Evolutionary conservation across 1,140 invertebrate genomes (phyloP), one percentile per base, ranked within the genome.

Genomic region (Cherax destructor): DNA sequence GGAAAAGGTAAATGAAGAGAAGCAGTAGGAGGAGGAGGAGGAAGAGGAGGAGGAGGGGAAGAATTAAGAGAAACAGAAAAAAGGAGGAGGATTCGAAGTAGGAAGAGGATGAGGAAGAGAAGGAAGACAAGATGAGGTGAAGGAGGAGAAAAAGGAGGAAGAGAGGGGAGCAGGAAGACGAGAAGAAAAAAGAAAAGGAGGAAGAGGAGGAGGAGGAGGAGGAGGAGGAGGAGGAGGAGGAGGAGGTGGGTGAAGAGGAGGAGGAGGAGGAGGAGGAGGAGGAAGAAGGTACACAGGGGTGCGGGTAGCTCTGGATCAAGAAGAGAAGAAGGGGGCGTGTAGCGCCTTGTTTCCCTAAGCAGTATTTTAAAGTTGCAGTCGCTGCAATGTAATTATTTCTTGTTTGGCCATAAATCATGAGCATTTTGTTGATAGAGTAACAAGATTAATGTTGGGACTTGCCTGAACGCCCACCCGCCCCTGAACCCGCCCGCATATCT

Each of bases 351-450:
- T 59, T 61, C 59, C 52, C 52, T 56, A 10, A 56, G 52, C 52
- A 56, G 13, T 56, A 56, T 56, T 56, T 56, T 56, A 56, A 56
- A 13, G 52, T 5, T 56, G 52, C 4, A 21, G 21, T 47, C 16
- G 59, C 83, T 21, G 83, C 72, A 76, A 16, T 86, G 83, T 86
- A 74, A 74, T 76, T 69, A 86, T 86, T 86, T 69, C 41, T 30
- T 41, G 6, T 11, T 49, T 61, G 59, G 13, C 49, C 72, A 76
- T 86, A 86, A 86, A 86, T 86, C 83, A 86, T 52, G 83, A 30
- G 52, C 41, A 56, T 47, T 47, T n/a, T 65, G 83, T 86, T 76
- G 83, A 86, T 76, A 76, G 69, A 52, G 83, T 30, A 52, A 86
- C 72, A 86, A 86, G 83, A 86, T 86, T 49, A 77, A 86, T 86